Evolutionary conservation across 1,140 invertebrate species (phyloP).

Genomic region (Pomacea maculata): DNA sequence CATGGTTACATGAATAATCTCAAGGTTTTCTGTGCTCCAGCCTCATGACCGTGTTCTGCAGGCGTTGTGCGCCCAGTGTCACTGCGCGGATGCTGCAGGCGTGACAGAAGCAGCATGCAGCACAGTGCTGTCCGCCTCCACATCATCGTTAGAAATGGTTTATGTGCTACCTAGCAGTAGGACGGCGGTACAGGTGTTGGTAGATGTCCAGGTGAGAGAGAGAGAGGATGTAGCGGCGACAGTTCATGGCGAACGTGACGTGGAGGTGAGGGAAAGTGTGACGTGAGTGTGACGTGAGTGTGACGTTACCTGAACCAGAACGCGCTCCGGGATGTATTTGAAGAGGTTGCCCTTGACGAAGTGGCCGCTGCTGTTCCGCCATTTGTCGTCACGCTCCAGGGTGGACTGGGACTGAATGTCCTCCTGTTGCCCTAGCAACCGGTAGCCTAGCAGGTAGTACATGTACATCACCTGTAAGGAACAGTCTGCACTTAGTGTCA

Average conservation of each 20-base stretch:
- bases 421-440: constrained; percentile 65
- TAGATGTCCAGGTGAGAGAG: too few relatives aligned
- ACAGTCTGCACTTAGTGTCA: not conserved
- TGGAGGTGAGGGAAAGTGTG: not conserved
- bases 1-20: not conserved
- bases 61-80: too few relatives aligned
- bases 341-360: constrained; percentile 47
- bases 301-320: constrained; percentile 36
- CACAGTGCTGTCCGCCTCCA: too few relatives aligned
- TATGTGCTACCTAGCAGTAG: too few relatives aligned
- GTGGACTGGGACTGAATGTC: constrained; percentile 34
- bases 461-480: constrained; percentile 73
- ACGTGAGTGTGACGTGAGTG: not conserved
- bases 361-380: constrained; percentile 34
- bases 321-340: constrained; percentile 45
- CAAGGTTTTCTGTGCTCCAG: not conserved
- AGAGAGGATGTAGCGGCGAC: too few relatives aligned
- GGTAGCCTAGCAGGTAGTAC: constrained; percentile 74
- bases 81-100: too few relatives aligned
- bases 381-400: constrained; percentile 38
- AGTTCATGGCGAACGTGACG: too few relatives aligned
- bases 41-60: too few relatives aligned
- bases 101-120: too few relatives aligned
- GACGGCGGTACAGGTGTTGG: too few relatives aligned
- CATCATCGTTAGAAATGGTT: too few relatives aligned